Evolutionary conservation across 2,113 vertebrate genomes (phyloP).

Genomic region (Grammomys surdaster): DNA sequence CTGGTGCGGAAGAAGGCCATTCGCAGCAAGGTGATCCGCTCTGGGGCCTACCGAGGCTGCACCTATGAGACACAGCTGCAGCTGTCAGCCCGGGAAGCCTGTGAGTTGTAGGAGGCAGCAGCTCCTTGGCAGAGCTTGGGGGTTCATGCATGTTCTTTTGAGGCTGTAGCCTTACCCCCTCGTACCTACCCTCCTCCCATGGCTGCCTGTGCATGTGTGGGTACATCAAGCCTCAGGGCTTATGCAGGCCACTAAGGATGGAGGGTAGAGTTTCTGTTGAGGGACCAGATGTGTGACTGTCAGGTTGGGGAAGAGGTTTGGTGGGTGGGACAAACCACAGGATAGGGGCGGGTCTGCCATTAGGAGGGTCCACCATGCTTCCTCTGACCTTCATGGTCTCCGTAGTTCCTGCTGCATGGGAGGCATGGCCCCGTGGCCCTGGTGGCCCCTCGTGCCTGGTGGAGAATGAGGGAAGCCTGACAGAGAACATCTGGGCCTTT

Average conservation of each 20-base stretch:
- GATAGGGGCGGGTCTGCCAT: too few species aligned
- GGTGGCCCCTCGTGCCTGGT: constrained; percentile 84
- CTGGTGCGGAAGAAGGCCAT: constrained; percentile 96
- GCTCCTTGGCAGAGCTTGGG: neutral
- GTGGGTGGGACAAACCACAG: neutral
- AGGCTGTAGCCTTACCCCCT: neutral
- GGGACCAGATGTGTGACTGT: neutral
- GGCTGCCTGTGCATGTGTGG: neutral
- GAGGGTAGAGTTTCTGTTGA: neutral
- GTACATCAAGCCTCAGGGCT: neutral
- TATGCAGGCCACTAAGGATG: fast-evolving
- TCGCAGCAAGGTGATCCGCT: constrained; percentile 93
- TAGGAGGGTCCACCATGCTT: neutral
- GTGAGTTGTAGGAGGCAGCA: constrained; percentile 77
- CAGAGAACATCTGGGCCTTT: constrained; percentile 94
- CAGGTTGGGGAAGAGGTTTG: neutral
- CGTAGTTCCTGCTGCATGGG: constrained; percentile 71
- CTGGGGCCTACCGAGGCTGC: constrained; percentile 95
- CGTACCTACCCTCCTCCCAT: too few species aligned
- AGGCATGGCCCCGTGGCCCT: constrained; percentile 80
- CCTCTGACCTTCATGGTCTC: constrained; percentile 12
- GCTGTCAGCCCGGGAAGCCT: constrained; percentile 87
- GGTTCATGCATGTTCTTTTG: too few species aligned
- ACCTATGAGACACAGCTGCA: constrained; percentile 91
- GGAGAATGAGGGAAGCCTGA: constrained; percentile 91